Percentiles rank a stretch among this genome's conserved stretches.
phyloP scores from a whole-genome alignment of 2,113 vertebrate species.

The Plecotus auritus region DNA sequence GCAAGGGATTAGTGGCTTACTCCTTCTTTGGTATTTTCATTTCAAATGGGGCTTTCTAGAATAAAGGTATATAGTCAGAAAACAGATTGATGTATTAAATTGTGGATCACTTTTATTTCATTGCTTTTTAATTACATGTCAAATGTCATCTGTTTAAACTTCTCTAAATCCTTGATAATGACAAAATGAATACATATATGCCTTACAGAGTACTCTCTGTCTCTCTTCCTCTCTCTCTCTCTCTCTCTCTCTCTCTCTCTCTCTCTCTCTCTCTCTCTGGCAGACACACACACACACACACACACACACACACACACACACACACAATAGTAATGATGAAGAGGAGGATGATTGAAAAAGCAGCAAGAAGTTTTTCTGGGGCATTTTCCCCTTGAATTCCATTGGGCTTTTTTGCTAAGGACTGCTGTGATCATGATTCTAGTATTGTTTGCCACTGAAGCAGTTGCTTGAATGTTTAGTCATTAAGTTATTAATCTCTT shows the following conservation, averaged over 20 bases:
- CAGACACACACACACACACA: neutral
- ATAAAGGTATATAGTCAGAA: neutral
- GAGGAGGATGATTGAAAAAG: neutral
- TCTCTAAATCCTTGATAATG: conserved; percentile 15
- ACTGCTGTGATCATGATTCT: neutral
- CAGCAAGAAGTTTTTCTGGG: neutral
- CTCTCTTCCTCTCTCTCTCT: neutral
- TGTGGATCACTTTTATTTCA: neutral
- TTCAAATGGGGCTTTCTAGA: neutral
- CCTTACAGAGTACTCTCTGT: neutral
- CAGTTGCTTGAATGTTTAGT: conserved; percentile 27
- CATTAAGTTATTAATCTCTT: conserved; percentile 22
- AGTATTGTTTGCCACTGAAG: neutral
- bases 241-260: neutral
- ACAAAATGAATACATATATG: neutral
- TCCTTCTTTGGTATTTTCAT: neutral
- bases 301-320: no score
- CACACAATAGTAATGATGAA: neutral
- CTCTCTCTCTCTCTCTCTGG: neutral
- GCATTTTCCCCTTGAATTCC: neutral
- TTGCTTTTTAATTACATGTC: conserved; percentile 6
- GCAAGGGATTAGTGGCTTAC: neutral
- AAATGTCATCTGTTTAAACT: neutral
- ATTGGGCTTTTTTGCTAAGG: conserved; percentile 1
- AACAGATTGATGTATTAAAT: neutral